Evolutionary conservation across 53 echinoderm and acorn worm genomes (phyloP).

Genomic region (Apostichopus leukothele): DNA sequence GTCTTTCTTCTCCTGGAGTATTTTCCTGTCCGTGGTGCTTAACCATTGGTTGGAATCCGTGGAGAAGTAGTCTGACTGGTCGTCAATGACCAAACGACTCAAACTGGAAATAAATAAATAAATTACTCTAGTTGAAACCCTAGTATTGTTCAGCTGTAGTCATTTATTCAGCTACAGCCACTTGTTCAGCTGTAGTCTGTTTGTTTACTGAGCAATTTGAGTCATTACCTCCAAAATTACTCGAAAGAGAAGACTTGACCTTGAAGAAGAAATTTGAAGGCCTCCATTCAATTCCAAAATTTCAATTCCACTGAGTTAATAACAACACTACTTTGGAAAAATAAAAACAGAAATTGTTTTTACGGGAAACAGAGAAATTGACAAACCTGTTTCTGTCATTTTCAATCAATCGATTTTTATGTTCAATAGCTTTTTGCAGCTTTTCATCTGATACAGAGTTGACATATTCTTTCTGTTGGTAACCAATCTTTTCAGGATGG

Average conservation of each 20-base stretch:
- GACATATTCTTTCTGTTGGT: constrained; percentile 42
- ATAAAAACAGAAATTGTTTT: too few species aligned
- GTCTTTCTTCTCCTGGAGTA: constrained; percentile 65
- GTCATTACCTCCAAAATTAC: too few species aligned
- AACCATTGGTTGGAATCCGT: constrained; percentile 95
- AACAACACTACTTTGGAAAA: too few species aligned
- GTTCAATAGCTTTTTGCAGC: constrained; percentile 77
- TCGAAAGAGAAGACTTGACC: too few species aligned
- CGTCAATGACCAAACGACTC: constrained; percentile 72
- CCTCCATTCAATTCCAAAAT: too few species aligned
- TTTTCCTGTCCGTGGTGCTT: constrained; percentile 62
- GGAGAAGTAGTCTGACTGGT: constrained; percentile 96
- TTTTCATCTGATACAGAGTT: constrained; percentile 16
- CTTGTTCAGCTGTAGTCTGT: too few species aligned
- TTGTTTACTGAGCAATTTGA: too few species aligned
- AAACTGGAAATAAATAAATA: background rate
- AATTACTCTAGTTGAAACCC: background rate
- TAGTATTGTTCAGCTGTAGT: too few species aligned
- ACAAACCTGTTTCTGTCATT: constrained; percentile 88
- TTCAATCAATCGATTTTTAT: constrained; percentile 86
- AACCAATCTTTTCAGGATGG: constrained; percentile 31
- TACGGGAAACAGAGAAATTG: too few species aligned
- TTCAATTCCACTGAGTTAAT: too few species aligned
- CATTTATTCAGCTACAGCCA: too few species aligned
- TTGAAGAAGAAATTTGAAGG: too few species aligned